Evolutionary conservation across 1,140 invertebrate genomes (phyloP).

Genomic region (Anoplophora glabripennis): DNA sequence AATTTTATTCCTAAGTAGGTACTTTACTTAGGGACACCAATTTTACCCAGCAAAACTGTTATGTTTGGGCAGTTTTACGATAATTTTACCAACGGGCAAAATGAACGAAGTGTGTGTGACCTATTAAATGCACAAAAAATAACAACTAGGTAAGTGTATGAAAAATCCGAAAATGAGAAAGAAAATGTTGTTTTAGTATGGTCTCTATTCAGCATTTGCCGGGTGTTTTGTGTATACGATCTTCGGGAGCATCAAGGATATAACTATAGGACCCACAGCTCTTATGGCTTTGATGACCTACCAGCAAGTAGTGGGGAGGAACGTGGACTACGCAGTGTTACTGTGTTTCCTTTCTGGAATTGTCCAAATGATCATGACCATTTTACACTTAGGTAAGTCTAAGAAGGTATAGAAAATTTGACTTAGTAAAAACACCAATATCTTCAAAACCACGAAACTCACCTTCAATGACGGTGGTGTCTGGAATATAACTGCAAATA

Average conservation of each 20-base stretch:
- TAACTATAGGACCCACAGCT: conserved; percentile 85
- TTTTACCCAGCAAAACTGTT: no score
- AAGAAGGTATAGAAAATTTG: conserved; percentile 6
- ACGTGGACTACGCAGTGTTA: conserved; percentile 76
- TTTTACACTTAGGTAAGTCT: conserved; percentile 70
- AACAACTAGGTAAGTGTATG: not conserved
- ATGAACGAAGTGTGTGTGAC: no score
- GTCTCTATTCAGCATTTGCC: conserved; percentile 89
- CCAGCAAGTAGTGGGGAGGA: conserved; percentile 65
- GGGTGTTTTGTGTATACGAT: conserved; percentile 89
- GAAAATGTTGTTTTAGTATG: conserved; percentile 65
- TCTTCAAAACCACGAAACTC: no score
- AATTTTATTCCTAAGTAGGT: no score
- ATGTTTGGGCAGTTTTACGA: no score
- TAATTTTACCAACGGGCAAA: no score
- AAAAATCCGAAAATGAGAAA: not conserved
- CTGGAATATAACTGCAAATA: no score
- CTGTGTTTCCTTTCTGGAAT: conserved; percentile 80
- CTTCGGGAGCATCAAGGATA: conserved; percentile 87
- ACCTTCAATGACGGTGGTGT: no score
- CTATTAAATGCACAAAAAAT: no score
- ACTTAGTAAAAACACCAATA: not conserved
- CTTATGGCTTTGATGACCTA: conserved; percentile 80
- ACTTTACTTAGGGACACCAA: no score
- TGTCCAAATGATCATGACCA: conserved; percentile 78